phyloP scores from a whole-genome alignment of 2,888 invertebrate species.

The Xylota segnis region DNA sequence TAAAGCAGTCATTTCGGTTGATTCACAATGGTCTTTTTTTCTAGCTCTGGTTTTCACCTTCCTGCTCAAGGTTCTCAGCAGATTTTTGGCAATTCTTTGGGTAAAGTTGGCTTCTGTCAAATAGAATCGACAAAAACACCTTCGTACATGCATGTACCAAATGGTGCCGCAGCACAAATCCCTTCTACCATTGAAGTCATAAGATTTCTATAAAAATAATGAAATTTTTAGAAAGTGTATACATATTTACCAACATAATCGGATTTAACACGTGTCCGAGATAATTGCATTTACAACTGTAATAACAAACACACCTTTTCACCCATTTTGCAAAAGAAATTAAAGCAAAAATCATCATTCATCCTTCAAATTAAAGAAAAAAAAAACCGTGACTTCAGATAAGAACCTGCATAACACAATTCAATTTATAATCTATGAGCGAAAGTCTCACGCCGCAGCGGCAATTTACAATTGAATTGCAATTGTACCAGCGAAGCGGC shows the following conservation, averaged over 20 bases:
- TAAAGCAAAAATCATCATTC: slow-evolving; percentile 1
- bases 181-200: background rate
- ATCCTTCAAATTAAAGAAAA: slow-evolving; percentile 51
- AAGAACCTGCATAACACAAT: slow-evolving; percentile 61
- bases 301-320: slow-evolving; percentile 47
- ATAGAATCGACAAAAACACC: no score
- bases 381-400: slow-evolving; percentile 68
- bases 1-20: no score
- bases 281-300: slow-evolving; percentile 10
- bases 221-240: slow-evolving; percentile 1
- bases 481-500: slow-evolving; percentile 36
- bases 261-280: slow-evolving; percentile 11
- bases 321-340: background rate
- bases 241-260: background rate
- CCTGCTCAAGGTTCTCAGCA: no score
- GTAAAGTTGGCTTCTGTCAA: no score
- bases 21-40: no score
- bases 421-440: slow-evolving; percentile 66
- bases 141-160: no score
- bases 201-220: background rate
- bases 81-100: no score
- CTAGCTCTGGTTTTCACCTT: no score
- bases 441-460: slow-evolving; percentile 66
- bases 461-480: slow-evolving; percentile 58
- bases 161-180: no score